Conservation (phyloP, 2,113 vertebrate genomes). For the Calyptomena viridis region DNA sequence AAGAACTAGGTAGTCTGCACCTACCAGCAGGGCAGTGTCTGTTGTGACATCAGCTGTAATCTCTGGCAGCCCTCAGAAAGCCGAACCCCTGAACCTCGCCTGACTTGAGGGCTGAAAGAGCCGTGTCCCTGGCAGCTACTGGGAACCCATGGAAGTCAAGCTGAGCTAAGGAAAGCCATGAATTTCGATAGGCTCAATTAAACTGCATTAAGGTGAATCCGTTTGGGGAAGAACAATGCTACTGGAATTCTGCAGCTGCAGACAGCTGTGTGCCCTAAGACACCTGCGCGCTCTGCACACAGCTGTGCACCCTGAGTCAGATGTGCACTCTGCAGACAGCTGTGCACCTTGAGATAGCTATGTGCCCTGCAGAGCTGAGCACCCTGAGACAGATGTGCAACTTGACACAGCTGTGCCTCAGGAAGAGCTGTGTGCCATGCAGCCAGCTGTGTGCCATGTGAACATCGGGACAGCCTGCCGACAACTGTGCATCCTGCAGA, state of each 20-base stretch:
- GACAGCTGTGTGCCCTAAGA: not conserved
- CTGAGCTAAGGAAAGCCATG: not conserved
- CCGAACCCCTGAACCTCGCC: fast-evolving
- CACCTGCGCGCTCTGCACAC: not conserved
- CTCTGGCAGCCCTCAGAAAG: not conserved
- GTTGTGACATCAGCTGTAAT: not conserved
- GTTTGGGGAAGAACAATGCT: not conserved
- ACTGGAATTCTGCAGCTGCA: not conserved
- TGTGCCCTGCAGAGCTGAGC: not conserved
- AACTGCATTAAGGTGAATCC: not conserved
- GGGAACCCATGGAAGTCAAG: not conserved
- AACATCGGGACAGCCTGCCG: not conserved
- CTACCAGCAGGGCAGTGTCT: not conserved
- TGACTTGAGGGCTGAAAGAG: not conserved
- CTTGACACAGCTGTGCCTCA: not conserved
- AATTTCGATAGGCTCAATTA: not conserved
- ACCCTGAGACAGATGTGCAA: not conserved
- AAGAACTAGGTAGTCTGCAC: not conserved
- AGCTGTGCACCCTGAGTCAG: not conserved
- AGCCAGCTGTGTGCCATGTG: not conserved
- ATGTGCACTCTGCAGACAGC: not conserved
- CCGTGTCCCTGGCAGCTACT: not conserved
- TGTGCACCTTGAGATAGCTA: not conserved
- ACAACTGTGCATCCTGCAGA: not conserved
- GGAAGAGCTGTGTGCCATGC: not conserved